Evolutionary conservation across 1,140 invertebrate species (phyloP).

Genomic region (Tetragonula clypearis): DNA sequence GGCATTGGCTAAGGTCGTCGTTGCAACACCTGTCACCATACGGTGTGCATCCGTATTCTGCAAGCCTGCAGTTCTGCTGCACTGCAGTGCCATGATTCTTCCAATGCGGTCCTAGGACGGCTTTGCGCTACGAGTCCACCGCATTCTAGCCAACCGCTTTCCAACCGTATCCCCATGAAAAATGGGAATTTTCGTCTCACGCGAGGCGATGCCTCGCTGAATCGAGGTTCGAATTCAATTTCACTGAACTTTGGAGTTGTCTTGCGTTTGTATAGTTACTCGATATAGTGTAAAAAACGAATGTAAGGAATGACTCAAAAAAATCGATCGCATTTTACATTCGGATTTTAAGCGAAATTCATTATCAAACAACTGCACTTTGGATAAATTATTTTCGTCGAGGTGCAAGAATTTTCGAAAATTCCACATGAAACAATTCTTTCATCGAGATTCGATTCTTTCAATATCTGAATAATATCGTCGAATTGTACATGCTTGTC

Average conservation of each 20-base stretch:
- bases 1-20: neutral
- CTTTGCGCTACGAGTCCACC: slow-evolving; percentile 28
- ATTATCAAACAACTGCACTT: too few species aligned
- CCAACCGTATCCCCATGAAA: neutral
- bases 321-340: too few species aligned
- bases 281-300: too few species aligned
- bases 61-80: slow-evolving; percentile 69
- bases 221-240: neutral
- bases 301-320: too few species aligned
- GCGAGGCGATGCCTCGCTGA: neutral
- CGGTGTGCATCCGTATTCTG: slow-evolving; percentile 28
- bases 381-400: too few species aligned
- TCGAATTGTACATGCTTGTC: too few species aligned
- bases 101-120: slow-evolving; percentile 58
- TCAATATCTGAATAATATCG: too few species aligned
- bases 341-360: too few species aligned
- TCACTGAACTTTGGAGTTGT: neutral
- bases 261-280: too few species aligned
- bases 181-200: neutral
- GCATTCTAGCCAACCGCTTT: slow-evolving; percentile 7
- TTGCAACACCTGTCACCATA: neutral
- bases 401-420: too few species aligned
- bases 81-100: slow-evolving; percentile 71
- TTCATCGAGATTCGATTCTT: too few species aligned
- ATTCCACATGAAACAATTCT: too few species aligned